phyloP scores from a whole-genome alignment of 2,797 vertebrate genomes.

The Cossypha polioptera region DNA sequence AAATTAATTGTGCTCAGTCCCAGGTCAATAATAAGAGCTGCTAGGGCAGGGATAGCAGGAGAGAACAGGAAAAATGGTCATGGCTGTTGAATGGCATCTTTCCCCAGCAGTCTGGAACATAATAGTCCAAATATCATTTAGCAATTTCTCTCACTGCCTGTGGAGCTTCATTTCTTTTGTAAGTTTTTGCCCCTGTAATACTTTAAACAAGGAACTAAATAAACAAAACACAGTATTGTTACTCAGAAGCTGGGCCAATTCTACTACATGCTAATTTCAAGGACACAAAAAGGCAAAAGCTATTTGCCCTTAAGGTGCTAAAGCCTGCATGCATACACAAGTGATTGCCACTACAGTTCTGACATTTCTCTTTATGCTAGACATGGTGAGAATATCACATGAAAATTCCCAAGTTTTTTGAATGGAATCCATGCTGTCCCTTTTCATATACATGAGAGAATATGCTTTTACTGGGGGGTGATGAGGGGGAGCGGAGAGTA shows the following conservation, averaged over 20 bases:
- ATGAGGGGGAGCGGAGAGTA: fast-evolving
- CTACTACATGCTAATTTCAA: not conserved
- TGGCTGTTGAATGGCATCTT: not conserved
- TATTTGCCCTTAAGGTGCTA: not conserved
- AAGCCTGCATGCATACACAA: not conserved
- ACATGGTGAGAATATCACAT: not conserved
- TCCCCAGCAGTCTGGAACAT: not conserved
- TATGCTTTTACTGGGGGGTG: not conserved
- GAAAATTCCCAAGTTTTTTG: not conserved
- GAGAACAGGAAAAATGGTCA: not conserved
- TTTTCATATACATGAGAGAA: not conserved
- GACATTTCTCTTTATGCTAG: not conserved
- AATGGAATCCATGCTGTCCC: not conserved
- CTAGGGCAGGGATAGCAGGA: not conserved
- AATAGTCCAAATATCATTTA: not conserved
- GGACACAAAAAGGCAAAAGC: not conserved
- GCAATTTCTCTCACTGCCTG: not conserved
- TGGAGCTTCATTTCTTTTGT: not conserved
- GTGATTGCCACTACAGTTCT: not conserved
- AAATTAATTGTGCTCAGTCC: not conserved
- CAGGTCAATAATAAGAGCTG: not conserved
- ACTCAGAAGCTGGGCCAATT: not conserved
- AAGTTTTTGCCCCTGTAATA: not conserved
- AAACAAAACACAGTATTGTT: not conserved
- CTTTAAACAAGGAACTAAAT: not conserved